These are phyloP conservation scores for Zoroaster sp. DNA, from an alignment of 53 echinoderm and acorn worm genomes.

Conservation along the genomic window DNA sequence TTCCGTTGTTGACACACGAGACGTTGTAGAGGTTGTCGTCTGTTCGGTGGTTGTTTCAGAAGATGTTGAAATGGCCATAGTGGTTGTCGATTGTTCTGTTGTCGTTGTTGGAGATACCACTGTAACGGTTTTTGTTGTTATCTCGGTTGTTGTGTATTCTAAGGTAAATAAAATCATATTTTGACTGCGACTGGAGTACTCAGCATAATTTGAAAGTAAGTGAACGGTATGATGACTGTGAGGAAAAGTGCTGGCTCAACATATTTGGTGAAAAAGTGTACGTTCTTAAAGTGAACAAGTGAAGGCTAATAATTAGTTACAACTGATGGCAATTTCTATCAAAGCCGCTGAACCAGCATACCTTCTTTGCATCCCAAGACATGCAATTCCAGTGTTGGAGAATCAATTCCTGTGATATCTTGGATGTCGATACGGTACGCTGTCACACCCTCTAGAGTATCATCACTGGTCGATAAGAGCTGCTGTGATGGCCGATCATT, in stretches of 20 bases:
- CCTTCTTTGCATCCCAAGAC: too few species aligned
- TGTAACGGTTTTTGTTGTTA: neutral
- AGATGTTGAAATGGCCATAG: neutral
- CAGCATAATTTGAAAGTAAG: too few species aligned
- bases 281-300: neutral
- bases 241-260: too few species aligned
- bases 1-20: too few species aligned
- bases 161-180: too few species aligned
- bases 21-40: neutral
- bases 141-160: neutral
- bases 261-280: neutral
- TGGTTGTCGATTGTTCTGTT: neutral
- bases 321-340: too few species aligned
- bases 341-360: too few species aligned
- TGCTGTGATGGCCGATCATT: neutral
- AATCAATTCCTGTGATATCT: neutral
- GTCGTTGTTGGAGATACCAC: neutral
- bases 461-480: neutral
- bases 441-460: neutral
- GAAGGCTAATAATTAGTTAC: too few species aligned
- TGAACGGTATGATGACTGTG: too few species aligned
- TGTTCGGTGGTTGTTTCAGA: neutral
- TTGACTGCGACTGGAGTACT: neutral
- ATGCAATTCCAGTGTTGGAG: neutral
- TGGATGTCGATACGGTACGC: neutral